Base-by-base conservation (phyloP, 2,797 vertebrate genomes). In the Sebastes oblongus region DNA sequence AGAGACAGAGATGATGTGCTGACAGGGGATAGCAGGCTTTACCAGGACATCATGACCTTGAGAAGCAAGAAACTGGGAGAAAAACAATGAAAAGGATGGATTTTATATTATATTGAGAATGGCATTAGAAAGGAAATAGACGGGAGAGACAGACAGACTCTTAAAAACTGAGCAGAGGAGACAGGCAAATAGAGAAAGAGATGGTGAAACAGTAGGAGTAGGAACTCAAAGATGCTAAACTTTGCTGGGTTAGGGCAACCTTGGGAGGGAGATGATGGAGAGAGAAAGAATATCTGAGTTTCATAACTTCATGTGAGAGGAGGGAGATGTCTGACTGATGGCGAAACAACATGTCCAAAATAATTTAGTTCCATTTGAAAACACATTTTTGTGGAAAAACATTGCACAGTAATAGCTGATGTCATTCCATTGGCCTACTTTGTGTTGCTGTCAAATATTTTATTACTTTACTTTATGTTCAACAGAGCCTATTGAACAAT, bases 21-120 rank as follows among this genome's bases (percentile, higher is more conserved):
- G 71, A 64, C n/a, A 60, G 62, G 14, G 24, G 58, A 22, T 25
- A 66, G 81, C 69, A 86, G 54, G 85, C 66, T 82, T 82, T 30
- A 65, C 22, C 29, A 27, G 75, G 77, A 64, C 66, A 61, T 5
- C 3, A 12, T 77, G 78, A 88, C 89, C 55, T 67, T 60, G 54
- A 56, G n/a, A 29, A 50, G 46, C 18, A 64, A 76, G 32, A 73
- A 32, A 52, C 29, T 55, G 11, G 3, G 36, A 55, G 30, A 55
- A 68, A 76, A 76, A 78, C 52, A 85, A 70, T 24, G 62, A 56
- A 22, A 66, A 50, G 8, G 14, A 39, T 32, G 10, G 54, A 66
- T 72, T 73, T 72, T 22, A 34, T 61, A 61, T 72, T 27, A 18
- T n/a, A 55, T 6, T 13, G 16, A 67, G 39, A 14, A 9, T 68